phyloP scores from a whole-genome alignment of 1,140 invertebrate genomes.

The Nasonia giraulti region DNA sequence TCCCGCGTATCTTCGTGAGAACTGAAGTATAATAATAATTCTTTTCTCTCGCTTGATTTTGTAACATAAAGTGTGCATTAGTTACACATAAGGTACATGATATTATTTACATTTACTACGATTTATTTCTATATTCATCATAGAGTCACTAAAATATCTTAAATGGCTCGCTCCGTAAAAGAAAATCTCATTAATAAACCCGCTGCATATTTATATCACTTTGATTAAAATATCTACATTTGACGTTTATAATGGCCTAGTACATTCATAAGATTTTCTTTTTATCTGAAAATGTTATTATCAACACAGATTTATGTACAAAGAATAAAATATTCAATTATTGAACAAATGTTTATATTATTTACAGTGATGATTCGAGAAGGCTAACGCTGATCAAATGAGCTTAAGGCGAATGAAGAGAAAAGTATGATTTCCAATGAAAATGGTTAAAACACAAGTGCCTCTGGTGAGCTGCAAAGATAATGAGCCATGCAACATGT shows the following conservation, averaged over 20 bases:
- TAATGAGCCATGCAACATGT: slow-evolving; percentile 63
- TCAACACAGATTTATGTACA: slow-evolving; percentile 33
- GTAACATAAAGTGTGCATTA: slow-evolving; percentile 31
- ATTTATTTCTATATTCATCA: neutral
- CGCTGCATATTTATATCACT: neutral
- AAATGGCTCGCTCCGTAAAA: slow-evolving; percentile 15
- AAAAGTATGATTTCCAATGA: slow-evolving; percentile 50
- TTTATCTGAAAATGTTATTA: slow-evolving; percentile 20
- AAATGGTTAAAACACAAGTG: slow-evolving; percentile 54
- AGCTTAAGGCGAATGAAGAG: slow-evolving; percentile 54
- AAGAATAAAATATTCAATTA: slow-evolving; percentile 23
- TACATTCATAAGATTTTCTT: slow-evolving; percentile 19
- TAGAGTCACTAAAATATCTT: slow-evolving; percentile 8
- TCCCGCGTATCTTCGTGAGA: slow-evolving; percentile 25
- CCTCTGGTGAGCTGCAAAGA: slow-evolving; percentile 53
- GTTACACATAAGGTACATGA: slow-evolving; percentile 21
- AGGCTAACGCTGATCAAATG: slow-evolving; percentile 40
- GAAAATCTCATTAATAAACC: slow-evolving; percentile 23
- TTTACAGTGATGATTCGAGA: slow-evolving; percentile 39
- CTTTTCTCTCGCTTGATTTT: neutral
- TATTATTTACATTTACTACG: slow-evolving; percentile 33
- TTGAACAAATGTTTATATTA: slow-evolving; percentile 40
- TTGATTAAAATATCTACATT: neutral
- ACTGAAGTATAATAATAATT: slow-evolving; percentile 8
- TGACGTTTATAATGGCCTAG: neutral